These are phyloP conservation scores for Engystomops pustulosus DNA, from an alignment of 2,113 vertebrate species.

Conservation along the genomic window DNA sequence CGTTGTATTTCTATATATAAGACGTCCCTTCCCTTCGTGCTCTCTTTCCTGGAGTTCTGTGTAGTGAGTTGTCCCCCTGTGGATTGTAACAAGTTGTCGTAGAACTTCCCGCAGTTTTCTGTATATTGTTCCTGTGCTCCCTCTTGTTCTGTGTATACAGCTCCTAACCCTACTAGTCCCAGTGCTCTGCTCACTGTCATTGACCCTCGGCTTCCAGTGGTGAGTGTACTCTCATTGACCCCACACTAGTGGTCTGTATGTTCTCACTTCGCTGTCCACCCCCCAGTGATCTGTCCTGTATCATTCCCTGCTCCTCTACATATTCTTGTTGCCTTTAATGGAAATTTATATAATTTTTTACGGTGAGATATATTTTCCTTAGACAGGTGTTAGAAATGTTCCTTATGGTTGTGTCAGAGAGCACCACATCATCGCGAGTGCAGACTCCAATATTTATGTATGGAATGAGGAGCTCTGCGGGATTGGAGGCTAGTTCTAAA, in stretches of 20 bases:
- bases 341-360: constrained; percentile 21
- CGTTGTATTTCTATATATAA: not conserved
- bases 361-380: not conserved
- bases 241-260: not conserved
- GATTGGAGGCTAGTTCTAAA: too few relatives aligned
- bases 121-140: constrained; percentile 29
- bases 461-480: too few relatives aligned
- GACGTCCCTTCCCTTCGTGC: not conserved
- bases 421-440: not conserved
- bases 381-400: constrained; percentile 24
- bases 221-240: constrained; percentile 28
- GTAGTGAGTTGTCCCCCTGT: not conserved
- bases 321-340: constrained; percentile 32
- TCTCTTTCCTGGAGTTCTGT: not conserved
- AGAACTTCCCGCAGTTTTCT: constrained; percentile 22
- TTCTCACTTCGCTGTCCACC: constrained; percentile 32
- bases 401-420: constrained; percentile 11
- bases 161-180: not conserved
- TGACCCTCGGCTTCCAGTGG: constrained; percentile 6
- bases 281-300: constrained; percentile 41
- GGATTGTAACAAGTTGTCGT: constrained; percentile 14
- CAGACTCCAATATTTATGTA: too few relatives aligned
- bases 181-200: constrained; percentile 25
- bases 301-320: not conserved
- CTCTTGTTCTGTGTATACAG: constrained; percentile 27